Evolutionary conservation across 1,140 invertebrate species (phyloP).

Genomic region (Aradophagus sp.): DNA sequence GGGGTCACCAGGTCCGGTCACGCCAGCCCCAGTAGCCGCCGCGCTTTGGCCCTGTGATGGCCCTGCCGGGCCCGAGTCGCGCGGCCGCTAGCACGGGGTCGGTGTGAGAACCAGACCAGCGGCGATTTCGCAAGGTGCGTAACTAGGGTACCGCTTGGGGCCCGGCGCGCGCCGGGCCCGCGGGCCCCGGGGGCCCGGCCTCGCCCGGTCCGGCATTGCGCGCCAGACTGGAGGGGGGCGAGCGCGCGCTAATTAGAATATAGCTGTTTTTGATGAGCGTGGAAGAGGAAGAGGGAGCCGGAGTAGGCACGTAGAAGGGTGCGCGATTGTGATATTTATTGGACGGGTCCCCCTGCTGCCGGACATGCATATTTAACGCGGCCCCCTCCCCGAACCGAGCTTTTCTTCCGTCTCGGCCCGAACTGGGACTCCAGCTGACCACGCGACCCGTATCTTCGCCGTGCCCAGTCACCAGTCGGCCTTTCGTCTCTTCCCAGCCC

Average conservation of each 20-base stretch:
- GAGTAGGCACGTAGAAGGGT: slow-evolving; percentile 47
- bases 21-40: background rate
- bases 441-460: slow-evolving; percentile 13
- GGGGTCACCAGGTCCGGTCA: too few relatives aligned
- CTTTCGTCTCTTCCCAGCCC: slow-evolving; percentile 21
- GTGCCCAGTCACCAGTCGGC: slow-evolving; percentile 8
- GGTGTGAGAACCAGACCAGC: too few relatives aligned
- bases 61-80: slow-evolving; percentile 6
- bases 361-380: slow-evolving; percentile 75
- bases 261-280: slow-evolving; percentile 76
- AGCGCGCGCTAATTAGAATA: slow-evolving; percentile 72
- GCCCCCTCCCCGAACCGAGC: slow-evolving; percentile 56
- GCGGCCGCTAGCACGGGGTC: slow-evolving; percentile 1
- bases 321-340: slow-evolving; percentile 71
- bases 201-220: too few relatives aligned
- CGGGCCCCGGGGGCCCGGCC: slow-evolving; percentile 2
- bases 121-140: too few relatives aligned
- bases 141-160: background rate
- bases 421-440: too few relatives aligned
- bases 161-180: background rate
- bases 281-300: slow-evolving; percentile 74
- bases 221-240: slow-evolving; percentile 31
- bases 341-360: slow-evolving; percentile 70
- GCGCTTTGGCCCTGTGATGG: slow-evolving; percentile 17
- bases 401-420: too few relatives aligned